Evolutionary conservation across 2,113 vertebrate species (phyloP).

Genomic region (Myxocyprinus asiaticus): DNA sequence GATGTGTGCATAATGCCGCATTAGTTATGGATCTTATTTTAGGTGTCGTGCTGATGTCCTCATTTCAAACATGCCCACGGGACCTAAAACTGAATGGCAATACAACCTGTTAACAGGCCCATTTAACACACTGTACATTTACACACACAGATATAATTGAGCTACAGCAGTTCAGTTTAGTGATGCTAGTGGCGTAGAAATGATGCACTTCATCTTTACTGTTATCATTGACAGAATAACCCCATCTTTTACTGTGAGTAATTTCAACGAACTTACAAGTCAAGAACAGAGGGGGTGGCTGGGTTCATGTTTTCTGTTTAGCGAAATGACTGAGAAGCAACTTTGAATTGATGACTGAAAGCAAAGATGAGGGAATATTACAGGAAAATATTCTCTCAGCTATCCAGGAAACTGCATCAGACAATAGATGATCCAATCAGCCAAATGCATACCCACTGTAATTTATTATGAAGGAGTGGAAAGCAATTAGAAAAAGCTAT

Average conservation of each 20-base stretch:
- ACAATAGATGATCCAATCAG: constrained; percentile 23
- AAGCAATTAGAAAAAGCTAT: neutral
- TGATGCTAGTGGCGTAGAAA: too few relatives aligned
- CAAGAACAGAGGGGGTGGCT: neutral
- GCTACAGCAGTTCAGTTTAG: too few relatives aligned
- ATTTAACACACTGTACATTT: too few relatives aligned
- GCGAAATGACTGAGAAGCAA: neutral
- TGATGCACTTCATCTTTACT: too few relatives aligned
- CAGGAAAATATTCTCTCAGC: neutral
- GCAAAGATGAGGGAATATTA: constrained; percentile 3
- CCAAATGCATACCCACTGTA: neutral
- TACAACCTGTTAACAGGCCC: too few relatives aligned
- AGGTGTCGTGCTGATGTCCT: too few relatives aligned
- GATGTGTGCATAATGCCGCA: too few relatives aligned
- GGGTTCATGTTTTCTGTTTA: neutral
- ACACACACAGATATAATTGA: too few relatives aligned
- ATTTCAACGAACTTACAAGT: neutral
- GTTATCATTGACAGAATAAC: too few relatives aligned
- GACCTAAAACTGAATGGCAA: too few relatives aligned
- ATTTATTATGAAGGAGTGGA: constrained; percentile 1
- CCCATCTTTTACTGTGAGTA: neutral
- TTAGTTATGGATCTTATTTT: too few relatives aligned
- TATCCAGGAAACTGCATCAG: constrained; percentile 16
- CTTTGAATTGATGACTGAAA: neutral
- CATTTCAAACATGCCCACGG: too few relatives aligned